These are phyloP conservation scores for Basileuterus tristriatus DNA, from an alignment of 2,797 vertebrate species.

Conservation along the genomic window DNA sequence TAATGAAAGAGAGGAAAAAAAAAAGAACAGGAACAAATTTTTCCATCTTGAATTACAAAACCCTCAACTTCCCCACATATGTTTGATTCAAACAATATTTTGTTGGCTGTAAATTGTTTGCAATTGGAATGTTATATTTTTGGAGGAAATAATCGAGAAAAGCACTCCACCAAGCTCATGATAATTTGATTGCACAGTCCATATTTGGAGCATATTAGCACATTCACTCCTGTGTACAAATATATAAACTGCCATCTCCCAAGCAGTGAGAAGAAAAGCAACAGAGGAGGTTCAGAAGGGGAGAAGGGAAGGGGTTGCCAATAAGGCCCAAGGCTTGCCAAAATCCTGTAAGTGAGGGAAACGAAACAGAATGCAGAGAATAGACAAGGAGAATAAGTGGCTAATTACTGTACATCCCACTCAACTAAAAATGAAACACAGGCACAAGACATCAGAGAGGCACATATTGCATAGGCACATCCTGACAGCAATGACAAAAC, in stretches of 20 bases:
- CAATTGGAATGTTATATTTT: conserved; percentile 43
- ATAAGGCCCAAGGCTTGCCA: conserved; percentile 35
- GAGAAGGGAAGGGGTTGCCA: conserved; percentile 29
- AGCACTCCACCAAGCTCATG: conserved; percentile 36
- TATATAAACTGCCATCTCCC: conserved; percentile 41
- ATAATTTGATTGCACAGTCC: conserved; percentile 50
- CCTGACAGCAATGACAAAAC: conserved; percentile 70
- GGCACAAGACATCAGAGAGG: conserved; percentile 29
- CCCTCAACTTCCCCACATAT: not conserved
- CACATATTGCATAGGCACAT: conserved; percentile 37
- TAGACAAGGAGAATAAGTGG: conserved; percentile 33
- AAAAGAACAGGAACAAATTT: not conserved
- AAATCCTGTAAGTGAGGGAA: conserved; percentile 34
- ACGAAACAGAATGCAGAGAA: conserved; percentile 10
- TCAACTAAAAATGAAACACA: conserved; percentile 44
- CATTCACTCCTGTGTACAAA: conserved; percentile 48
- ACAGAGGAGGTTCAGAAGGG: conserved; percentile 17
- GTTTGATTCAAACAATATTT: conserved; percentile 32
- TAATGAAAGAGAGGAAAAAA: not conserved
- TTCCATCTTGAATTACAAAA: not conserved
- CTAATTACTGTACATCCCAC: conserved; percentile 46
- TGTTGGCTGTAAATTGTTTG: conserved; percentile 57
- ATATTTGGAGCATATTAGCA: conserved; percentile 53
- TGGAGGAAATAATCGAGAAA: conserved; percentile 46
- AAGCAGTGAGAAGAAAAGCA: conserved; percentile 39